A percentile compares a stretch with the other conserved stretches of the same genome.
phyloP scores from a whole-genome alignment of 2,888 invertebrate genomes.

The Drosophila emarginata region DNA sequence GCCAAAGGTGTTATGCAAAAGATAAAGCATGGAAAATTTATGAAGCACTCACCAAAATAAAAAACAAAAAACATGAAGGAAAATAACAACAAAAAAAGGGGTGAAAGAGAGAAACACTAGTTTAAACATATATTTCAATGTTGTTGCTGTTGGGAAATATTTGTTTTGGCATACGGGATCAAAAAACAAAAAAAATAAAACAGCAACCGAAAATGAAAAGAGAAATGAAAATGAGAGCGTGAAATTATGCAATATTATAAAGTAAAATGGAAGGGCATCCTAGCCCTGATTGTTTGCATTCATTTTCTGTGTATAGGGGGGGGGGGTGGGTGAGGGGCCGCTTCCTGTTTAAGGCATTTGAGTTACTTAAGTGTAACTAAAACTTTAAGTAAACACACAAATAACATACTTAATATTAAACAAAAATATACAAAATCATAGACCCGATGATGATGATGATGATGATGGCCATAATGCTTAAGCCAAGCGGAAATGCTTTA shows the following conservation, averaged over 20 bases:
- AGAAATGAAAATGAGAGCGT: conserved; percentile 40
- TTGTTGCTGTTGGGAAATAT: conserved; percentile 61
- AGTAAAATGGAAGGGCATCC: not conserved
- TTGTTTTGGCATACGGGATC: conserved; percentile 64
- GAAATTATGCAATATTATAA: conserved; percentile 68
- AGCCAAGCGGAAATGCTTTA: conserved; percentile 50
- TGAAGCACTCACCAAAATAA: conserved; percentile 51
- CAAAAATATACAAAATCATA: conserved; percentile 71
- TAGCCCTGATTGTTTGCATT: conserved; percentile 58
- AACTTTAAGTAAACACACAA: conserved; percentile 78
- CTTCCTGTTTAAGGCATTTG: conserved; percentile 68
- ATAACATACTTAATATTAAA: conserved; percentile 77
- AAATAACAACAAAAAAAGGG: too few species aligned
- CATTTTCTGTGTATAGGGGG: conserved; percentile 18
- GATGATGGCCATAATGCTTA: conserved; percentile 54
- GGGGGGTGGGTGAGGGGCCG: conserved; percentile 13
- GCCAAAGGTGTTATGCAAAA: conserved; percentile 73
- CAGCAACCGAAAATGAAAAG: conserved; percentile 1
- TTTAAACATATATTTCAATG: conserved; percentile 61
- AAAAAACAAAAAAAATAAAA: not conserved
- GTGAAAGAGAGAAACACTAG: conserved; percentile 46
- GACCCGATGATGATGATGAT: conserved; percentile 29
- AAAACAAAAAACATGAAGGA: conserved; percentile 17
- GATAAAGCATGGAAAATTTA: conserved; percentile 77
- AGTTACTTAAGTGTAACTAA: conserved; percentile 77